Base-by-base conservation (phyloP, 2,797 vertebrate species). In the Spizella passerina region DNA sequence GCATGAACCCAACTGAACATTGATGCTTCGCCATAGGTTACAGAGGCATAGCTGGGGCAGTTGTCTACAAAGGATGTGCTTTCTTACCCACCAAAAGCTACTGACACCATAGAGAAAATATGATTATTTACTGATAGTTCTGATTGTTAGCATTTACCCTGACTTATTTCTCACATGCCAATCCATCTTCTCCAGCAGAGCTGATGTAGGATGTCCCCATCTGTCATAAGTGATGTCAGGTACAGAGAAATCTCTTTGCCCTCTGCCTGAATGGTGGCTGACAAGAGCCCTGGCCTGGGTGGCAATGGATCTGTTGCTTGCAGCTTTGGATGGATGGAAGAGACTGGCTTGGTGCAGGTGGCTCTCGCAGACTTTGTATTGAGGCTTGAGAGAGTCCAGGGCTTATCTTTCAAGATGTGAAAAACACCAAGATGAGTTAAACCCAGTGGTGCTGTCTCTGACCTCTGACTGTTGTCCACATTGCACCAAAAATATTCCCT, bases 251-350 rank as follows among this genome's bases (percentile, higher is more conserved):
- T 43, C 41, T 60, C 34, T 64, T 41, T 57, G 53, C 5, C 4
- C 29, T 23, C 8, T 96, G 94, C 97, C 97, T 97, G 96, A 18
- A 15, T 38, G 86, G 64, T 93, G 77, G 49, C 66, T 6, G 53
- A 60, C 32, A 19, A 94, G 82, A 78, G 85, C 89, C 34, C 96
- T 97, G 57, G 70, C 55, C 86, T 94, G 96, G 14, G 96, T 34
- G 4, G 91, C 80, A 14, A 72, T 32, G 38, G 93, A 23, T 17
- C 66, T 47, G 46, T 90, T 95, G 36, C 79, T 94, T 3, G 27
- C 63, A 6, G 76, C 73, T 71, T 94, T 90, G 4, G 93, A n/a
- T 2, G 27, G 88, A 72, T 75, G 90, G 36, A 49, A 90, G 34
- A 82, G 63, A 21, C 75, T 82, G 8, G 26, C 66, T 39, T 4